Evolutionary conservation across 2,888 invertebrate genomes (phyloP), one percentile per base, ranked within the genome.

Genomic region (Dasypogon diadema): DNA sequence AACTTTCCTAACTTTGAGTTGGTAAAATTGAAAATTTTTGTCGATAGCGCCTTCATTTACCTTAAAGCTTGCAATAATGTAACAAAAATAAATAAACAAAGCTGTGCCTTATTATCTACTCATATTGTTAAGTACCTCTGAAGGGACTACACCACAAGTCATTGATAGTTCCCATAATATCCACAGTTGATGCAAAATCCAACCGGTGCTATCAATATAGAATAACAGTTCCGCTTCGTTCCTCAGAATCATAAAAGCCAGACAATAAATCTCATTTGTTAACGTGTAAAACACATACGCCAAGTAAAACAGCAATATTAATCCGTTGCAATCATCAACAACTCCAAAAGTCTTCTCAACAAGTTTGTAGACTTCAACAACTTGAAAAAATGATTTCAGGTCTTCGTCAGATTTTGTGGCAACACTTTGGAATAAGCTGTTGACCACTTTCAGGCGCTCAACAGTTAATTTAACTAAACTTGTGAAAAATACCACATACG

Each of bases 251-350:
- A 30, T 14, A 24, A 54, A 54, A 1, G 54, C 30, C 30, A 42
- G 16, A 0, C 22, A 46, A 21, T 70, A 70, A n/a, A 70, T 54
- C 16, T 70, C 70, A 54, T 54, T 70, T 22, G 70, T 70, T 12
- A 70, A 18, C 2, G 70, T 70, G 37, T 70, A 70, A 70, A 70
- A 70, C 6, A 70, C 51, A 18, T 70, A 70, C n/a, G 70, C 70
- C 30, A 54, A 34, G 18, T 70, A 70, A 5, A 70, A 54, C 5
- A 70, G 2, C 4, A 70, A 34, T 12, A 70, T n/a, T 34, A 54
- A 10, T n/a, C 70, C 70, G 14, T 54, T 70, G 12, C 24, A 54
- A n/a, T 70, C 70, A 24, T 70, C 46, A 24, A 65, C 26, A 18
- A 48, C 21, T 26, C 46, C 48, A 16, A 65, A 65, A 8, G 46